Conservation (phyloP, 1,140 invertebrate genomes). For the Spodoptera frugiperda region DNA sequence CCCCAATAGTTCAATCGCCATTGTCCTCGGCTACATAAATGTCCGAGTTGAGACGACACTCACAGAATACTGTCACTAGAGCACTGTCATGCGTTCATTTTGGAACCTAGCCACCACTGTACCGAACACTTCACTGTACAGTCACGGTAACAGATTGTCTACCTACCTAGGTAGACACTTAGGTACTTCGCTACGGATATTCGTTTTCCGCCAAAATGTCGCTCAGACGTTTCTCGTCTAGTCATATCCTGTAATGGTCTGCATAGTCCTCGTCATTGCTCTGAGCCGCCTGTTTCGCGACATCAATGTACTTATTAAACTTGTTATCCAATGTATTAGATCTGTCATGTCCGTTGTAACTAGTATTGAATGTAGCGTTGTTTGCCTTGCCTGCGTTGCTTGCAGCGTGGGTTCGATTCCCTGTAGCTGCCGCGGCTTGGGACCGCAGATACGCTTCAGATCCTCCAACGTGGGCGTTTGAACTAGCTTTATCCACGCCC, state of each 20-base stretch:
- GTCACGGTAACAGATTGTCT: neutral
- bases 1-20: no score
- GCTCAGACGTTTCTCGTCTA: neutral
- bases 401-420: conserved; percentile 53
- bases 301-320: conserved; percentile 60
- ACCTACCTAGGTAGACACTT: no score
- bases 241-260: conserved; percentile 48
- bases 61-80: no score
- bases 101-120: neutral
- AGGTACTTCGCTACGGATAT: neutral
- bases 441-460: conserved; percentile 65
- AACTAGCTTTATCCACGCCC: conserved; percentile 64
- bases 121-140: conserved; percentile 2
- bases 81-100: no score
- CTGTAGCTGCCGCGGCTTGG: conserved; percentile 56
- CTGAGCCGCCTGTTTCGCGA: conserved; percentile 61
- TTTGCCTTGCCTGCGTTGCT: conserved; percentile 56
- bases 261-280: conserved; percentile 65
- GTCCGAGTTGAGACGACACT: no score
- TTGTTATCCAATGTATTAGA: conserved; percentile 52
- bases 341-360: conserved; percentile 52
- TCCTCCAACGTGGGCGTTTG: conserved; percentile 60
- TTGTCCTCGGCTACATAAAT: no score
- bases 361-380: conserved; percentile 54
- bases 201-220: neutral